Evolutionary conservation across 2,888 invertebrate species (phyloP).

Genomic region (Philereme transversata): DNA sequence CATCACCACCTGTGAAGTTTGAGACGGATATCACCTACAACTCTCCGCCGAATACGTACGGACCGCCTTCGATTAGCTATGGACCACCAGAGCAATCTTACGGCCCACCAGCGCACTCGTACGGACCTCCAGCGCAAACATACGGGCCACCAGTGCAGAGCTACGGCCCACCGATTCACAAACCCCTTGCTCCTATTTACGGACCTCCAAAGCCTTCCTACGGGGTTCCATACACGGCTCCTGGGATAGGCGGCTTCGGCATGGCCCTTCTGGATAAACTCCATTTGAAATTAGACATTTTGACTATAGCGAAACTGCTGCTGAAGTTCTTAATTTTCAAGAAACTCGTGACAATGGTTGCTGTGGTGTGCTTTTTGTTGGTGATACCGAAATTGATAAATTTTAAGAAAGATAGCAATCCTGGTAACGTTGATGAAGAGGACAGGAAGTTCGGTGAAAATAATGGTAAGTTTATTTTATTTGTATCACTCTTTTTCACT

Average conservation of each 20-base stretch:
- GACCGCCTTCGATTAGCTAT: slow-evolving; percentile 63
- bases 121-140: slow-evolving; percentile 47
- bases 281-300: slow-evolving; percentile 87
- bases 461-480: slow-evolving; percentile 57
- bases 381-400: slow-evolving; percentile 89
- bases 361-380: slow-evolving; percentile 88
- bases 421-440: slow-evolving; percentile 60
- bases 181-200: slow-evolving; percentile 61
- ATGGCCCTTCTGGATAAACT: slow-evolving; percentile 86
- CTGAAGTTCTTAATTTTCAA: slow-evolving; percentile 91
- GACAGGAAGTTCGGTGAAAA: slow-evolving; percentile 57
- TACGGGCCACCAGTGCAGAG: slow-evolving; percentile 73
- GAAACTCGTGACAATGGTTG: slow-evolving; percentile 91
- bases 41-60: slow-evolving; percentile 62
- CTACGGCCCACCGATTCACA: slow-evolving; percentile 59
- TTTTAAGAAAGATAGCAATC: slow-evolving; percentile 69
- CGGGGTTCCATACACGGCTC: slow-evolving; percentile 83
- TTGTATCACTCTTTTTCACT: not conserved
- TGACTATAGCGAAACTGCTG: slow-evolving; percentile 89
- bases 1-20: slow-evolving; percentile 65
- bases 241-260: slow-evolving; percentile 49
- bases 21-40: slow-evolving; percentile 64
- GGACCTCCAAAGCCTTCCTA: slow-evolving; percentile 76
- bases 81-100: slow-evolving; percentile 70
- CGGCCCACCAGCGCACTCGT: slow-evolving; percentile 63